Base-by-base conservation (phyloP, 2,113 vertebrate genomes). In the Chionodraco myersi region DNA sequence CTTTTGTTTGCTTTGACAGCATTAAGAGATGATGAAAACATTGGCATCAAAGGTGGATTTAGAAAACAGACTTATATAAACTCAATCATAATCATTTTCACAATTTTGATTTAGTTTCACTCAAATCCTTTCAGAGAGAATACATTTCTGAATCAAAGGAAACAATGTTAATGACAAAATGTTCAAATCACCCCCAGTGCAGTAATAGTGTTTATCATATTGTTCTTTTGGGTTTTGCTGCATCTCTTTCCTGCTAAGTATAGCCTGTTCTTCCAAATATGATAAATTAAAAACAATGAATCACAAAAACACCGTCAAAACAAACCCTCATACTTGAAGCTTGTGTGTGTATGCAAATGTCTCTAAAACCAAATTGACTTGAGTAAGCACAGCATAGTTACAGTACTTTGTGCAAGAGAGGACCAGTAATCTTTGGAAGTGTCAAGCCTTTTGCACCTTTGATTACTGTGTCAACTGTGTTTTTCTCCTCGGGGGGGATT, bases 401-500 rank as follows among this genome's bases (percentile, higher is more conserved):
- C 13, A 75, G 63, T 72, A 23, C 7, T 65, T 63, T 21, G 61
- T 41, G 45, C 11, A 49, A n/a, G 48, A 52, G 26, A 41, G 23
- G 23, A 21, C 1, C 57, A 67, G 70, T 66, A 13, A 54, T 64
- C 26, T 12, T 45, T 61, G 60, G 18, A 66, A 66, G 52, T 63
- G 67, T 57, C 69, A 56, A 87, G 49, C 3, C 60, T 76, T 69
- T 63, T 56, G 54, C 21, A 51, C 61, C 68, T 80, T 62, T 80
- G 57, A 63, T 44, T 21, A 41, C 18, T 49, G 18, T 57, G 71
- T 85, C 30, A 49, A 80, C 41, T 79, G 65, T 72, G 10, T 73
- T 65, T 75, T 41, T 67, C 11, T 70, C 54, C 45, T 47, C 14
- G 3, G 15, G 67, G 63, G 67, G 63, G 65, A 62, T 65, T 80